phyloP scores from a whole-genome alignment of 1,140 invertebrate species.

The Papilio xuthus region DNA sequence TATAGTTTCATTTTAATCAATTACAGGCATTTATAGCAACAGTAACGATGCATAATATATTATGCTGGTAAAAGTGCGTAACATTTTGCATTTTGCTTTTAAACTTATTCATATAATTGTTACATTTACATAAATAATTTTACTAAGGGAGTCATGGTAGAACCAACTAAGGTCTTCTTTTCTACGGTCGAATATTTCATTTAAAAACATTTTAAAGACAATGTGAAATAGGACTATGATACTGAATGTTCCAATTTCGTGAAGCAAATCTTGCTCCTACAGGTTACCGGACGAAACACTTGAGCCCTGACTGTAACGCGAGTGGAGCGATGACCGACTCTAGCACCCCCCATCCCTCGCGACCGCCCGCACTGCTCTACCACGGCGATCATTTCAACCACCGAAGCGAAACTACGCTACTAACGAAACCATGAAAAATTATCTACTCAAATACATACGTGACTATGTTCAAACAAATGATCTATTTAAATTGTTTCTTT shows the following conservation, averaged over 20 bases:
- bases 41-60: not conserved
- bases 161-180: not conserved
- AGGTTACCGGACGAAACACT: constrained; percentile 13
- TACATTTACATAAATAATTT: not conserved
- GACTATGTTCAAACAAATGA: too few species aligned
- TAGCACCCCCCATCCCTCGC: not conserved
- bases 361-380: constrained; percentile 29
- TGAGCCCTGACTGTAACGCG: not conserved
- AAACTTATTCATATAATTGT: not conserved
- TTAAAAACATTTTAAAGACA: not conserved
- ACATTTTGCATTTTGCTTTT: not conserved
- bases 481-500: too few species aligned
- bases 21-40: not conserved
- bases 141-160: not conserved
- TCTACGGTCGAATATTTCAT: not conserved
- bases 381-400: constrained; percentile 35
- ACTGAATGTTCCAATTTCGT: not conserved
- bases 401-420: constrained; percentile 15
- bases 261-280: constrained; percentile 10
- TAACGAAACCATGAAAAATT: constrained; percentile 14
- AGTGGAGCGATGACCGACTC: constrained; percentile 28
- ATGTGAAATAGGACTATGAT: not conserved
- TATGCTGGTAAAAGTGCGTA: not conserved
- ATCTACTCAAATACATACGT: too few species aligned
- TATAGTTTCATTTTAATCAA: constrained; percentile 14